Percentiles rank a stretch among this genome's conserved stretches.
Evolutionary conservation across 2,888 invertebrate genomes (phyloP).

Genomic region (Copidosoma aretas): DNA sequence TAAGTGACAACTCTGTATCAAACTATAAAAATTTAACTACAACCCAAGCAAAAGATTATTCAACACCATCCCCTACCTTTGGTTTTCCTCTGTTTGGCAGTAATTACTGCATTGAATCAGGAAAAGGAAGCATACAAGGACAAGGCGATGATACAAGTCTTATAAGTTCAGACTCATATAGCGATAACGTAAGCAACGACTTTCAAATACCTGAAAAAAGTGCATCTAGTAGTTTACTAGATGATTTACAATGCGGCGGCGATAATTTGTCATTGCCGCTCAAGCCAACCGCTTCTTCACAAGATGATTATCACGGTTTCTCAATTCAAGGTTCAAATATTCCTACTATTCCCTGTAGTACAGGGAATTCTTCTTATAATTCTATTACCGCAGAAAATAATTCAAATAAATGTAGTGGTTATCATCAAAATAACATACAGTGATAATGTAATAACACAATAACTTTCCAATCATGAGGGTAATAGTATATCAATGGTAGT

Average conservation of each 20-base stretch:
- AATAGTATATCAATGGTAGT: too few species aligned
- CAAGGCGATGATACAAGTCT: constrained; percentile 58
- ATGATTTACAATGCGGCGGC: constrained; percentile 49
- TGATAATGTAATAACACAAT: too few species aligned
- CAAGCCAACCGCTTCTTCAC: constrained; percentile 61
- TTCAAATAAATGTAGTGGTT: constrained; percentile 49
- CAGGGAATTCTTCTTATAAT: constrained; percentile 64
- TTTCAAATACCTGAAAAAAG: constrained; percentile 47
- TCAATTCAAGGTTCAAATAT: constrained; percentile 69
- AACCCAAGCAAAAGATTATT: constrained; percentile 53
- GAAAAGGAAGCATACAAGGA: constrained; percentile 44
- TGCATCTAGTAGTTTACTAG: constrained; percentile 49
- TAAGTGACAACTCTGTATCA: constrained; percentile 44
- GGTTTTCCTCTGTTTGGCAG: constrained; percentile 58
- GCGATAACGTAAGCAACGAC: constrained; percentile 51
- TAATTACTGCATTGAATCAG: constrained; percentile 54
- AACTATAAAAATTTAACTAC: constrained; percentile 46
- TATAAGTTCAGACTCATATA: constrained; percentile 58
- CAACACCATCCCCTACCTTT: constrained; percentile 60
- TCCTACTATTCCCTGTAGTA: constrained; percentile 72
- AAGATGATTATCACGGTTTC: constrained; percentile 69
- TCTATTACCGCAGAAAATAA: constrained; percentile 48
- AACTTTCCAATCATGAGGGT: background rate
- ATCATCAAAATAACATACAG: constrained; percentile 50
- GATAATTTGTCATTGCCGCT: constrained; percentile 57